These are phyloP conservation scores for Lasaia peninsularis DNA, from an alignment of 1,140 invertebrate species.

Conservation along the genomic window DNA sequence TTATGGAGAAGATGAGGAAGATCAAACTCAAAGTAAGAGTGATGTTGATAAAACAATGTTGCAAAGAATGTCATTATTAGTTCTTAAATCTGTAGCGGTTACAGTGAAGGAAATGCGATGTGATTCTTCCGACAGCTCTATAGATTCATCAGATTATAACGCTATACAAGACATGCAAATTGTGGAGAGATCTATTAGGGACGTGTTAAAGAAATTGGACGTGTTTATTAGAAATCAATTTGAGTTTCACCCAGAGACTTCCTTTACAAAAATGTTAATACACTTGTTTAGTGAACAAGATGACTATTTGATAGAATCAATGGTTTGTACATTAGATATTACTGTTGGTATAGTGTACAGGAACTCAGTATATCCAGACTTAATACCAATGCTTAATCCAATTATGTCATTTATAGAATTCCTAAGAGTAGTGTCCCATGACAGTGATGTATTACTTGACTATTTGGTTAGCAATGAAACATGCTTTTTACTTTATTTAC, in stretches of 20 bases:
- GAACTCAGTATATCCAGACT: slow-evolving; percentile 86
- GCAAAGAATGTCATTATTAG: slow-evolving; percentile 90
- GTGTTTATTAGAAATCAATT: slow-evolving; percentile 88
- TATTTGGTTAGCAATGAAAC: slow-evolving; percentile 94
- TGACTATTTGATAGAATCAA: slow-evolving; percentile 93
- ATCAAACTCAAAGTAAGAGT: slow-evolving; percentile 43
- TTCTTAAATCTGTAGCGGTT: slow-evolving; percentile 92
- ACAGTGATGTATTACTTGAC: slow-evolving; percentile 90
- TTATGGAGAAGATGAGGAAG: slow-evolving; percentile 57
- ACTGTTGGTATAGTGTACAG: slow-evolving; percentile 89
- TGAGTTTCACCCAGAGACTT: slow-evolving; percentile 91
- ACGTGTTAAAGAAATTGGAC: slow-evolving; percentile 89
- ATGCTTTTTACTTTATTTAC: slow-evolving; percentile 91
- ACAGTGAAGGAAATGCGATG: slow-evolving; percentile 93
- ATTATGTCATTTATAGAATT: slow-evolving; percentile 91
- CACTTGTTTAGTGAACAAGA: slow-evolving; percentile 94
- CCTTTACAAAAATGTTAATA: slow-evolving; percentile 91
- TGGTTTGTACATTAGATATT: slow-evolving; percentile 93
- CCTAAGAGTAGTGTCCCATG: slow-evolving; percentile 88
- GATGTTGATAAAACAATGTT: slow-evolving; percentile 84
- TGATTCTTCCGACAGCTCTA: slow-evolving; percentile 89
- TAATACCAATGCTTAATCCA: slow-evolving; percentile 89
- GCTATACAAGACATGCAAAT: slow-evolving; percentile 93
- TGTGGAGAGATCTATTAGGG: slow-evolving; percentile 89
- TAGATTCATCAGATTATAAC: slow-evolving; percentile 89